Base-by-base conservation (phyloP, 2,113 vertebrate genomes). In the Meriones unguiculatus region DNA sequence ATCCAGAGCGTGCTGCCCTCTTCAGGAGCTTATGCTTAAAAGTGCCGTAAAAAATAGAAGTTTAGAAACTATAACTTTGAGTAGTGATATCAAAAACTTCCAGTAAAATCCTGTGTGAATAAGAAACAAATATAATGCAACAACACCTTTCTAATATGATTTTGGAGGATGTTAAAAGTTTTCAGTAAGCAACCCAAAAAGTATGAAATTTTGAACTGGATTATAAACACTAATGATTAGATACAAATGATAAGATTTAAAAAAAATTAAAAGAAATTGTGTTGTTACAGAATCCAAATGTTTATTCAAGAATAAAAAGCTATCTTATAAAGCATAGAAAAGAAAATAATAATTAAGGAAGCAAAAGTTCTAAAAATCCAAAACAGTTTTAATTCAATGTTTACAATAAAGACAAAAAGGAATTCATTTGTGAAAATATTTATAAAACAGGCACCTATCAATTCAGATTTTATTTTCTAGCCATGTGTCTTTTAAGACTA, bases 1-100 rank as follows among this genome's bases (percentile, higher is more conserved):
- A 98, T 98, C 98, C 99, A 99, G 98, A 99, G 99, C 98, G 98
- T 98, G 98, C 99, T 98, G 98, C 98, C 99, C 99, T 99, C 99
- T 99, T 99, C 99, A 99, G 99, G 98, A 99, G 77, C 89, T 94
- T 22, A 4, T 0, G 87, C 97, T 98, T 97, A 97, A 98, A 98
- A 98, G 98, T 97, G 96, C 86, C 95, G 86, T 91, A 97, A 78
- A 95, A 97, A 76, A 96, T 78, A 96, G 91, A 57, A 96, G 81
- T 98, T 97, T 94, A 91, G 81, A 97, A 98, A 96, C 30, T 73
- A 38, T 62, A 93, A 97, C 87, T 87, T 69, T 86, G 75, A 98
- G 8, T 84, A 91, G 54, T 72, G 24, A 81, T 93, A 92, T 54
- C 52, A 89, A 94, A 75, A 86, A 5, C 87, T 62, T 30, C 0